Conservation (phyloP, 2,113 vertebrate species). For the Lagopus muta region DNA sequence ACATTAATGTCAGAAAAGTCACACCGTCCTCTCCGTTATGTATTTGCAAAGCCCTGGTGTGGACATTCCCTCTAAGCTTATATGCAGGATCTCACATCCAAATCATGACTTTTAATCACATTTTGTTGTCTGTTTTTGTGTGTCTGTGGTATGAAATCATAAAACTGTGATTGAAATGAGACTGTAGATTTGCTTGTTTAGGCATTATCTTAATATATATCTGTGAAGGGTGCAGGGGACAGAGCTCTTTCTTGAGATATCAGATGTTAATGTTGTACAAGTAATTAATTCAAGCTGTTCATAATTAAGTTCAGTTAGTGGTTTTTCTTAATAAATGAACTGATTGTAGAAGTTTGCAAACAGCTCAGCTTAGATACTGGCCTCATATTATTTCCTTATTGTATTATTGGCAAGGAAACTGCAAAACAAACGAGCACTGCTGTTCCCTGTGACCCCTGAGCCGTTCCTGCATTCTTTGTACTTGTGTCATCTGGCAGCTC, state of each 20-base stretch:
- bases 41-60: background rate
- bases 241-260: background rate
- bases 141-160: background rate
- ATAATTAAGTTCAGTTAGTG: background rate
- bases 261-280: background rate
- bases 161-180: background rate
- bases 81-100: background rate
- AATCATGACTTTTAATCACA: background rate
- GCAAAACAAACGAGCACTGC: accelerated
- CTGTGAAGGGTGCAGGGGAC: background rate
- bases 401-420: background rate
- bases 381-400: background rate
- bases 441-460: background rate
- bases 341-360: background rate
- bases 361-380: background rate
- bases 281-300: background rate
- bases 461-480: background rate
- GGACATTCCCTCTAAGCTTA: background rate
- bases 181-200: background rate
- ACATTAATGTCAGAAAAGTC: background rate
- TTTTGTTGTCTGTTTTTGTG: background rate
- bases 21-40: accelerated
- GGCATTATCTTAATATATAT: accelerated
- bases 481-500: background rate
- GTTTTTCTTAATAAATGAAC: background rate